Evolutionary conservation across 2,888 invertebrate genomes (phyloP).

Genomic region (Macaria liturata): DNA sequence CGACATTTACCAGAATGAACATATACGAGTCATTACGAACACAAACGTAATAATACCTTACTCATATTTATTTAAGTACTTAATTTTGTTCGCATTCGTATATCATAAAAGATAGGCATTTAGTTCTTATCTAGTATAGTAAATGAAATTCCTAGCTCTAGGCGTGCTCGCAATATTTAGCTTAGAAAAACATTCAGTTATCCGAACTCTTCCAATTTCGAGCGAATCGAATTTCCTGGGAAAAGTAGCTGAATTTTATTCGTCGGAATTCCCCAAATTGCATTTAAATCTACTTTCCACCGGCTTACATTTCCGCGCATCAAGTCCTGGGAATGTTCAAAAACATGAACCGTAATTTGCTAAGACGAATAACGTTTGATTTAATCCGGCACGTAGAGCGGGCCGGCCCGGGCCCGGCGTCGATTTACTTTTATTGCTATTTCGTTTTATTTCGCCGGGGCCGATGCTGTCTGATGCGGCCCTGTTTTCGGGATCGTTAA

Average conservation of each 20-base stretch:
- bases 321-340: conserved; percentile 64
- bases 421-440: conserved; percentile 81
- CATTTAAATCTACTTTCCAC: conserved; percentile 60
- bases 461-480: conserved; percentile 68
- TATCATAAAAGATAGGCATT: no score
- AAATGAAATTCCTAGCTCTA: no score
- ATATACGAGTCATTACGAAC: conserved; percentile 1
- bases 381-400: conserved; percentile 76
- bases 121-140: no score
- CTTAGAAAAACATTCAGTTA: conserved; percentile 17
- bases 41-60: not conserved
- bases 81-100: no score
- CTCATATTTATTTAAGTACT: no score
- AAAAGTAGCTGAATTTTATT: conserved; percentile 43
- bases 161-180: conserved; percentile 3
- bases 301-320: conserved; percentile 63
- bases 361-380: conserved; percentile 81
- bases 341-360: conserved; percentile 78
- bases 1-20: conserved; percentile 14
- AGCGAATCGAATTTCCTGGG: conserved; percentile 26
- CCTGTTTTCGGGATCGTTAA: conserved; percentile 79
- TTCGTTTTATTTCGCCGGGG: conserved; percentile 73
- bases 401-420: conserved; percentile 58
- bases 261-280: conserved; percentile 53
- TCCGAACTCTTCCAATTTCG: conserved; percentile 15